Evolutionary conservation across 2,113 vertebrate species (phyloP), one percentile per base, ranked within the genome.

Genomic region (Agelaius tricolor): DNA sequence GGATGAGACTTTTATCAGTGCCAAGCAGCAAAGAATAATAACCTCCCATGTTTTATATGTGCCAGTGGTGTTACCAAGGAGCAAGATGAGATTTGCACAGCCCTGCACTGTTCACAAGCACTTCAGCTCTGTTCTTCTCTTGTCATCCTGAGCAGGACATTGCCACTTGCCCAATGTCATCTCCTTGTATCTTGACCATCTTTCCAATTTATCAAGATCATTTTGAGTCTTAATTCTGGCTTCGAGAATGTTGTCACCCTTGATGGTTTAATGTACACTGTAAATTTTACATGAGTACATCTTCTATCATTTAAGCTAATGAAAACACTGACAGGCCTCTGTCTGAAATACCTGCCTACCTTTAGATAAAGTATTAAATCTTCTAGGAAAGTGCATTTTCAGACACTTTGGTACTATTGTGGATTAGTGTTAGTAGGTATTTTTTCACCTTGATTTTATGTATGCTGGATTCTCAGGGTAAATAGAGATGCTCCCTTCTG

Each of bases 301-400:
- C 79, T 89, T 93, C 76, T 33, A 78, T 94, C 83, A 78, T 90
- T 93, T 78, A 67, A 93, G 46, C 89, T 84, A 89, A 92, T 89
- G 69, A 90, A 94, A 78, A 43, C n/a, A 47, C 30, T 75, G 86
- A 31, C 72, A 92, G 57, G 44, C 16, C 14, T 63, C 72, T 69
- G 21, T 74, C 76, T 84, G 76, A 92, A 89, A 78, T 39, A 67
- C 47, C 44, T 71, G 51, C 55, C 39, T n/a, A 47, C 33, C 24
- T 90, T 71, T 69, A 81, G 11, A 80, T 28, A 67, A 66, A 85
- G 51, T 77, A 86, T 67, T 86, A 81, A 54, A 86, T 92, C 67
- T 90, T 90, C 63, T 28, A 35, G 67, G 20, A 80, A 94, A 85
- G 17, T 7, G 11, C 46, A 39, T 84, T 95, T 97, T 77, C 86